Evolutionary conservation across 2,888 invertebrate species (phyloP).

Genomic region (Heliothis peltigera): DNA sequence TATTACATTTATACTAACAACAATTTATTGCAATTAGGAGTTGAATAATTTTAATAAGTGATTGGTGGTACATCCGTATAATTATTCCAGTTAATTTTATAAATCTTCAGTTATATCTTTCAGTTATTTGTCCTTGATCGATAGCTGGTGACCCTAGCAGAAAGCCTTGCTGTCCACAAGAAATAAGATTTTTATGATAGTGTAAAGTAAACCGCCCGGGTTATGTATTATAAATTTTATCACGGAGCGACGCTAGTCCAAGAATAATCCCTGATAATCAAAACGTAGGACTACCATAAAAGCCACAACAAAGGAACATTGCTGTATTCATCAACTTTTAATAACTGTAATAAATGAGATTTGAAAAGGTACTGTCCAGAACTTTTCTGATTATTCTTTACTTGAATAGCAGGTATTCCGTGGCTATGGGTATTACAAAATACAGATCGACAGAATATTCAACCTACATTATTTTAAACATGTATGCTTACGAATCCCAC

Average conservation of each 20-base stretch:
- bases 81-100: too few relatives aligned
- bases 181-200: conserved; percentile 60
- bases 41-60: too few relatives aligned
- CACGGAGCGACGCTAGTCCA: conserved; percentile 41
- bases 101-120: too few relatives aligned
- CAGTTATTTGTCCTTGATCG: conserved; percentile 1
- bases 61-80: too few relatives aligned
- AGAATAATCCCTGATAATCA: conserved; percentile 44
- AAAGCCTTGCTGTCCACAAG: conserved; percentile 54
- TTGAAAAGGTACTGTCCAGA: conserved; percentile 11
- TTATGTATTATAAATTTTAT: conserved; percentile 60
- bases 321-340: conserved; percentile 37
- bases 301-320: conserved; percentile 41
- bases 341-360: conserved; percentile 35
- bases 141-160: conserved; percentile 50
- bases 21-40: too few relatives aligned
- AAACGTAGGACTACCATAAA: conserved; percentile 46
- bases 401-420: background rate
- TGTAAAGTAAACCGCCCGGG: conserved; percentile 57
- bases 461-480: conserved; percentile 11
- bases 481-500: conserved; percentile 17
- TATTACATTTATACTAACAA: too few relatives aligned
- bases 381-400: conserved; percentile 11
- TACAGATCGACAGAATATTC: conserved; percentile 10
- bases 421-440: conserved; percentile 8